Evolutionary conservation across 2,888 invertebrate species (phyloP).

Genomic region (Platycheirus rosarum): DNA sequence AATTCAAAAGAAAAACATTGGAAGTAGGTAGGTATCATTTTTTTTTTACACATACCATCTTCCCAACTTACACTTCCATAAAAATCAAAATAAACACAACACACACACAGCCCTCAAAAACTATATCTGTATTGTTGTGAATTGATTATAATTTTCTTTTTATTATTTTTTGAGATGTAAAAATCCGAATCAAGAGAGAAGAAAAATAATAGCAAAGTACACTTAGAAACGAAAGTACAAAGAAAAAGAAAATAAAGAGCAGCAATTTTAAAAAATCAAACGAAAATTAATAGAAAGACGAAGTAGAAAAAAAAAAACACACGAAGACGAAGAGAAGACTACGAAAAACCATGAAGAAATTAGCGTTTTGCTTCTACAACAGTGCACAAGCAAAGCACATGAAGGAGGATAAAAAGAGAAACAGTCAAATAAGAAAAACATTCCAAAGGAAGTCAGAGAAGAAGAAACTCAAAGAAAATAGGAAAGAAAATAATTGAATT

Average conservation of each 20-base stretch:
- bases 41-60: constrained; percentile 33
- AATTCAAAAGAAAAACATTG: constrained; percentile 20
- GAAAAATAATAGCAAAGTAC: constrained; percentile 38
- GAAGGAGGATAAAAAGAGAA: constrained; percentile 80
- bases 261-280: constrained; percentile 47
- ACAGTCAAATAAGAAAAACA: constrained; percentile 5
- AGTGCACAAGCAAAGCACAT: constrained; percentile 55
- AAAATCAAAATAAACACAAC: constrained; percentile 23
- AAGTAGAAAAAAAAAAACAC: constrained; percentile 16
- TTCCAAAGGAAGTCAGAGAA: constrained; percentile 21
- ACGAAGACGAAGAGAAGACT: constrained; percentile 28
- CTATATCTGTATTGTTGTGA: constrained; percentile 45
- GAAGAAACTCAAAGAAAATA: constrained; percentile 67
- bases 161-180: constrained; percentile 30
- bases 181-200: constrained; percentile 41
- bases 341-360: constrained; percentile 60
- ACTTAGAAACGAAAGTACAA: constrained; percentile 28
- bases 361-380: constrained; percentile 48
- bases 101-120: constrained; percentile 15
- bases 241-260: constrained; percentile 50
- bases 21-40: constrained; percentile 29
- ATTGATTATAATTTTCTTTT: constrained; percentile 15
- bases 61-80: background rate
- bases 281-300: constrained; percentile 4
- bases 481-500: constrained; percentile 81